Base-by-base conservation (phyloP, 64 coral and sea anemone genomes). In the Trachythela sp. region DNA sequence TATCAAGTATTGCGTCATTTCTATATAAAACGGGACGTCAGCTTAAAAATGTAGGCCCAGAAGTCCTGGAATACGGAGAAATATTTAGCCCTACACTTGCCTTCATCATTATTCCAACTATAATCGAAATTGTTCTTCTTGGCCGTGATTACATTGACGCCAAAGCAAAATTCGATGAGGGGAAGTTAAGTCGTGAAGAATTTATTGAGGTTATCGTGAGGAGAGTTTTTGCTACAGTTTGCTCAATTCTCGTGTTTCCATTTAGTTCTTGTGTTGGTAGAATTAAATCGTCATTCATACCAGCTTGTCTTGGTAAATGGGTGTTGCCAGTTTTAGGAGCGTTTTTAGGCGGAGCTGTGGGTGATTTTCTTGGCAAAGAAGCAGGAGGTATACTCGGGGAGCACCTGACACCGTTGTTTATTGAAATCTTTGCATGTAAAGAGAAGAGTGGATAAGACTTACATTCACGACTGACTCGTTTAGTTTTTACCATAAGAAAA, bases 241-340 rank as follows among this genome's bases (percentile, higher is more conserved):
- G 48, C 80, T 83, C 76, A 52, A 77, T 56, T 17, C 18, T 31
- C 37, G 88, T 64, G 0, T 89, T 77, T 49, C 17, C 83, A 56
- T n/a, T 41, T 32, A 70, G 88, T 0, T 83, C 43, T 48, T 39
- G 76, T 4, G 17, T 89, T n/a, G 88, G 88, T 38, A 48, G 83
- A 37, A 13, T 83, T n/a, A n/a, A n/a, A n/a, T n/a, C n/a, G n/a
- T n/a, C n/a, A n/a, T n/a, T n/a, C n/a, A n/a, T n/a, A n/a, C n/a
- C n/a, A n/a, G n/a, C n/a, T n/a, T n/a, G n/a, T n/a, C n/a, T n/a
- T n/a, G n/a, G n/a, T n/a, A n/a, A n/a, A n/a, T n/a, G n/a, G 18
- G 8, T 89, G 22, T 29, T 89, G 54, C 88, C 88, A 49, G 15
- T 89, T 52, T 70, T 89, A 1, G 88, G 88, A 83, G 13, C 70